Evolutionary conservation across 2,797 vertebrate genomes (phyloP).

Genomic region (Cebuella pygmaea): DNA sequence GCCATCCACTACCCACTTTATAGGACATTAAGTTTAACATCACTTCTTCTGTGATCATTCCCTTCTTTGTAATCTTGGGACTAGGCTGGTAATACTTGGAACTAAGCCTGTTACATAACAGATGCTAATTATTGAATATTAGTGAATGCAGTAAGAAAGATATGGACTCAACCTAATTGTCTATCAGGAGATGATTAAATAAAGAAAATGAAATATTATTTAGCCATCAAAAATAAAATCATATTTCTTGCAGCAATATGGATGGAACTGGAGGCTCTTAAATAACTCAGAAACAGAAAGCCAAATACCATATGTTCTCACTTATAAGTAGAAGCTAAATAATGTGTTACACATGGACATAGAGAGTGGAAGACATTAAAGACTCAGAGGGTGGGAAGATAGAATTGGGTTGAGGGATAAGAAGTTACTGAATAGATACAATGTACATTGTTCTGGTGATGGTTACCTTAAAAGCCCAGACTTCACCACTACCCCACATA

Average conservation of each 20-base stretch:
- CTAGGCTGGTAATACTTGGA: neutral
- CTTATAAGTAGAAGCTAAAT: neutral
- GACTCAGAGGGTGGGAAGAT: neutral
- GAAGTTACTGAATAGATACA: neutral
- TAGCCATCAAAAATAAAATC: neutral
- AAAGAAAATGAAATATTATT: neutral
- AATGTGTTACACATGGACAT: neutral
- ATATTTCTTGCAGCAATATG: neutral
- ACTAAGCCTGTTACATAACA: neutral
- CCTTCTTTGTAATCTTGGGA: neutral
- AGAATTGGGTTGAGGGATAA: neutral
- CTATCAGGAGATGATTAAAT: neutral
- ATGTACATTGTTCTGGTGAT: neutral
- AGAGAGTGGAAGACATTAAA: neutral
- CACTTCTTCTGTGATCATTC: neutral
- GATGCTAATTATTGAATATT: neutral
- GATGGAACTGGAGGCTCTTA: neutral
- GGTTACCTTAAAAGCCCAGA: neutral
- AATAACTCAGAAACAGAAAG: neutral
- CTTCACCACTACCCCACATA: neutral
- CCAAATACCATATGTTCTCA: neutral
- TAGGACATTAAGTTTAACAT: neutral
- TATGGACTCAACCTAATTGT: neutral
- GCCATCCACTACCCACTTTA: neutral
- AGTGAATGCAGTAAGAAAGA: neutral